Conservation (phyloP, 1,140 invertebrate species). For the Campoletis sonorensis region DNA sequence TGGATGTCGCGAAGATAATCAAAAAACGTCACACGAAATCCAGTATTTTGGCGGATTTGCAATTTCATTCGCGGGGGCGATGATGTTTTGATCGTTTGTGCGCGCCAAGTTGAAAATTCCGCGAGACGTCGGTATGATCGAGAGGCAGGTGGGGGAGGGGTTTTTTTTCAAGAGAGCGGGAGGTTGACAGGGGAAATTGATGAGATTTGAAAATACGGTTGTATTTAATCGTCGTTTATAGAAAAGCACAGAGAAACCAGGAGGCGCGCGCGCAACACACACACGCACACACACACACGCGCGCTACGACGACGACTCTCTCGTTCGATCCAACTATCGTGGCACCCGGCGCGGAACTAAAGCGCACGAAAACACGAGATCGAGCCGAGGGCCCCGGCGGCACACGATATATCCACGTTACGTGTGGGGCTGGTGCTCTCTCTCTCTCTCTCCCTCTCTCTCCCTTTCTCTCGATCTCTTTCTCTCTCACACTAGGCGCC, state of each 20-base stretch:
- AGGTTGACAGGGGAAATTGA: no score
- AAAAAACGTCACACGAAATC: no score
- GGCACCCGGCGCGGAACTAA: conserved; percentile 77
- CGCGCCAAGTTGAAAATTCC: no score
- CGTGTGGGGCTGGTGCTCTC: not conserved
- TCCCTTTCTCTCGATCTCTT: conserved; percentile 33
- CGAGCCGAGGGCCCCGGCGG: conserved; percentile 62
- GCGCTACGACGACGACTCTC: conserved; percentile 64
- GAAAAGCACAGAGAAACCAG: not conserved
- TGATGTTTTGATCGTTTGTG: no score
- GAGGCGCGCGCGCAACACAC: conserved; percentile 53
- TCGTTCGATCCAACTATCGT: conserved; percentile 72
- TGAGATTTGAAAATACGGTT: no score
- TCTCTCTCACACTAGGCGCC: conserved; percentile 8
- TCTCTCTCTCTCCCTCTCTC: conserved; percentile 19
- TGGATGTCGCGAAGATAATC: no score
- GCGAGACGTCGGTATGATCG: no score
- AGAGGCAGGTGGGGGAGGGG: no score
- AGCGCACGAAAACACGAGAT: conserved; percentile 70
- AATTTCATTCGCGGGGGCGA: no score
- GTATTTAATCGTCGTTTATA: no score
- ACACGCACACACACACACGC: conserved; percentile 65
- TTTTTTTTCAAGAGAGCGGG: no score
- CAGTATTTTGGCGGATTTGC: no score
- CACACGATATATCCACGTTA: conserved; percentile 53